Conservation (phyloP, 2,888 invertebrate species). For the Plebejus argus region DNA sequence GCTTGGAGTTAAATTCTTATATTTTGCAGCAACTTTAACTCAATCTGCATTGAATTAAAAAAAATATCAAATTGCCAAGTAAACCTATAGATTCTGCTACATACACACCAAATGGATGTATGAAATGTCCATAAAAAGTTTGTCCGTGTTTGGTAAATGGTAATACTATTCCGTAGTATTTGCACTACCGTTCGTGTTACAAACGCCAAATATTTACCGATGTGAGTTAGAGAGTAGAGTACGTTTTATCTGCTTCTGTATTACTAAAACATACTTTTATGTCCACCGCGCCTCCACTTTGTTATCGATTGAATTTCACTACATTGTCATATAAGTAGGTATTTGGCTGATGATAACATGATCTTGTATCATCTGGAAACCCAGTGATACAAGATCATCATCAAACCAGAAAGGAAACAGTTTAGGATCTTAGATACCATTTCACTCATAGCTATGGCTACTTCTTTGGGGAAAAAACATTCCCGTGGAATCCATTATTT, state of each 20-base stretch:
- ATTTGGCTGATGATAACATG: no score
- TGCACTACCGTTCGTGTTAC: not conserved
- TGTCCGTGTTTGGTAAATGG: not conserved
- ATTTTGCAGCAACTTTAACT: not conserved
- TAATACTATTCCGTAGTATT: not conserved
- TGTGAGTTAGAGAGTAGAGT: no score
- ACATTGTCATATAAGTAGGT: not conserved
- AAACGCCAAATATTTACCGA: not conserved
- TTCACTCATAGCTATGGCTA: no score
- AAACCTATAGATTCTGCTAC: not conserved
- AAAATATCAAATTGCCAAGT: not conserved
- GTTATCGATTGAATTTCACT: not conserved
- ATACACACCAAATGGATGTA: not conserved
- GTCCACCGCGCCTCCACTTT: not conserved
- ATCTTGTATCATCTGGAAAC: no score
- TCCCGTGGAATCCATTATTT: no score
- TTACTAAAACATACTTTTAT: not conserved
- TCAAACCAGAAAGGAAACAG: no score
- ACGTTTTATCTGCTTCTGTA: not conserved
- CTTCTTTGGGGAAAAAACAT: no score
- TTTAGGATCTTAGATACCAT: no score
- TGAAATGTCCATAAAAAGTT: not conserved
- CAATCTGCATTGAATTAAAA: not conserved
- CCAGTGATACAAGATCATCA: no score
- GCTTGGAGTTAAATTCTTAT: not conserved